Evolutionary conservation across 2,797 vertebrate species (phyloP), one percentile per base, ranked within the genome.

Genomic region (Coregonus suidteri): DNA sequence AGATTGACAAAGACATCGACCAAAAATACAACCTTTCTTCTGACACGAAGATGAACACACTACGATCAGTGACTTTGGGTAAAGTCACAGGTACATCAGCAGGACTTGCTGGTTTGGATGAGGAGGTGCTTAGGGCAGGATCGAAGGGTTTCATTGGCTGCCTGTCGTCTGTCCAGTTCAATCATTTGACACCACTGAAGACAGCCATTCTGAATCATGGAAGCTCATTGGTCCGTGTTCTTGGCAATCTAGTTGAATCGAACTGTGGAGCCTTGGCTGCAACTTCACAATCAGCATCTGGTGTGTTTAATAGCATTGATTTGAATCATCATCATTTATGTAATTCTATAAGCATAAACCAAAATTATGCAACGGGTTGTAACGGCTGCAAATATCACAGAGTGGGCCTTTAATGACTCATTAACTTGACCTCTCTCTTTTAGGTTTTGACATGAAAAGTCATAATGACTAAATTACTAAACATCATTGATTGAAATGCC

Each of bases 81-180:
- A 96, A 94, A 89, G 87, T 96, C 84, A 85, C 91, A 92, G 95
- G 95, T 96, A 71, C 9, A 35, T 16, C 79, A 87, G 62, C 89
- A 97, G 96, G 95, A 31, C 89, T 72, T 82, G 82, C 83, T 64
- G 80, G 85, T 2, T 77, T 95, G 79, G 94, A 95, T 54, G 81
- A 92, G 30, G 95, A 96, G 74, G 88, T 96, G 35, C 85, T 92
- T 34, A 93, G 90, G 77, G 95, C 94, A 0, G 96, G 95, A 35
- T 78, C 80, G 0, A 78, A 91, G 47, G 96, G 96, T 73, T 97
- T 97, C 81, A 80, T 91, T 34, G 96, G 96, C 34, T 97, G 96
- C 78, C 88, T 97, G 67, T 95, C 96, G 25, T 94, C 96, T 1
- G 95, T 96, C 6, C 95, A 94, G 71, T 96, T 96, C 81, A 96